Evolutionary conservation across 2,113 vertebrate species (phyloP).

Genomic region (Progne subis): DNA sequence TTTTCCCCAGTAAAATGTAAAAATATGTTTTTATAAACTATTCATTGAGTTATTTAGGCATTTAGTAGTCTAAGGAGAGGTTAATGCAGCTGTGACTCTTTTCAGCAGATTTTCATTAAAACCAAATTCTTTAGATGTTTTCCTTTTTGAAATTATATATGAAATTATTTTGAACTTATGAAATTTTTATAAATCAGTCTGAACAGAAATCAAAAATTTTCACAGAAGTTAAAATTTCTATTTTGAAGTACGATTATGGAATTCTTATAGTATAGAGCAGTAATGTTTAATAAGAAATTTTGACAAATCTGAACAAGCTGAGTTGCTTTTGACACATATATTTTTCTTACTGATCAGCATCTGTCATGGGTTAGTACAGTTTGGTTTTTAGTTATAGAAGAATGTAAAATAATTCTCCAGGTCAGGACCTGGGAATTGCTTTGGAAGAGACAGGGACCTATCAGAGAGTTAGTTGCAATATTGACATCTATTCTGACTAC

Average conservation of each 20-base stretch:
- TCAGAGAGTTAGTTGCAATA: too few species aligned
- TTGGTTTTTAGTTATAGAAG: too few species aligned
- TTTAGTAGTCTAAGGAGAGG: not conserved
- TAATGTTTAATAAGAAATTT: not conserved
- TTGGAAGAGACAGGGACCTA: too few species aligned
- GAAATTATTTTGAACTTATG: not conserved
- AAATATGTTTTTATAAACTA: conserved; percentile 46
- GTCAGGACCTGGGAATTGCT: too few species aligned
- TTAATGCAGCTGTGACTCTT: conserved; percentile 7
- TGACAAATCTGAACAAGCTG: not conserved
- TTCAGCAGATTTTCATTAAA: not conserved
- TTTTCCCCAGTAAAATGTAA: conserved; percentile 7
- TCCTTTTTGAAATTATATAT: not conserved
- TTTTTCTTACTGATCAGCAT: not conserved
- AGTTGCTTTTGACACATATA: not conserved
- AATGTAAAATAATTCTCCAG: too few species aligned
- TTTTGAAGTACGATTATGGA: not conserved
- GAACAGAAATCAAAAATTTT: not conserved
- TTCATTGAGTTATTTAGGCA: not conserved
- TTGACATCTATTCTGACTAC: too few species aligned
- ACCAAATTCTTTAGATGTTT: not conserved
- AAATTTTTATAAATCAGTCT: not conserved
- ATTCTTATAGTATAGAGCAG: not conserved
- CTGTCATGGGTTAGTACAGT: too few species aligned
- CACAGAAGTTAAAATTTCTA: not conserved